Percentiles rank a stretch among this genome's conserved stretches.
These are phyloP conservation scores for Lontra canadensis DNA, from an alignment of 2,113 vertebrate species.

Conservation along the genomic window DNA sequence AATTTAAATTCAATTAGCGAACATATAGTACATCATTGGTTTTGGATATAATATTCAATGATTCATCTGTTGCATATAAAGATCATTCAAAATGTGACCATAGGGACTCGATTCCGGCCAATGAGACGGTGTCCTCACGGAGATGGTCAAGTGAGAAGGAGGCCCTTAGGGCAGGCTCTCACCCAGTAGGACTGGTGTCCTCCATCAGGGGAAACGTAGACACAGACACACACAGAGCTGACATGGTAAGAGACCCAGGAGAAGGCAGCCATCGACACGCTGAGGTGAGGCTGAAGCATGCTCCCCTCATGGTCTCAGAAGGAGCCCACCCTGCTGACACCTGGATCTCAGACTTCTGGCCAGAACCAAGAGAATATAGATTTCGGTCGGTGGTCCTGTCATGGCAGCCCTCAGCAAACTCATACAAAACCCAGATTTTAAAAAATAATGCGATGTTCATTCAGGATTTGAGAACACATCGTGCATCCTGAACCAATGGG, in stretches of 20 bases:
- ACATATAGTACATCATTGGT: neutral
- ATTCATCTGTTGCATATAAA: too few species aligned
- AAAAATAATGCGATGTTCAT: neutral
- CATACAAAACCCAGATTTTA: neutral
- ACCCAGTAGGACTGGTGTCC: neutral
- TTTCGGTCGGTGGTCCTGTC: rapidly evolving
- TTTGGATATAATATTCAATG: neutral
- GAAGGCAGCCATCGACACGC: rapidly evolving
- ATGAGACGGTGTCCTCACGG: neutral
- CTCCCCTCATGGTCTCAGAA: neutral
- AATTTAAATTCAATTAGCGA: neutral
- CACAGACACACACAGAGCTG: rapidly evolving
- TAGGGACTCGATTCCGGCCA: neutral
- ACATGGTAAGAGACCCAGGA: neutral
- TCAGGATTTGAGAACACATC: neutral
- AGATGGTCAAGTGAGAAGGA: neutral
- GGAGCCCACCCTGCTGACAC: neutral
- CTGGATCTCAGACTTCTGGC: neutral
- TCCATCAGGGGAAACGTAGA: too few species aligned
- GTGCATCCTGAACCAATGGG: neutral
- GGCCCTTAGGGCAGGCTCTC: neutral
- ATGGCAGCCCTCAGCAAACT: neutral
- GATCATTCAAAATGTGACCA: too few species aligned
- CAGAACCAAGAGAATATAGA: neutral
- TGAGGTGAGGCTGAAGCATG: too few species aligned